Base-by-base conservation (phyloP, 2,888 invertebrate genomes). In the Hypsopygia costalis region DNA sequence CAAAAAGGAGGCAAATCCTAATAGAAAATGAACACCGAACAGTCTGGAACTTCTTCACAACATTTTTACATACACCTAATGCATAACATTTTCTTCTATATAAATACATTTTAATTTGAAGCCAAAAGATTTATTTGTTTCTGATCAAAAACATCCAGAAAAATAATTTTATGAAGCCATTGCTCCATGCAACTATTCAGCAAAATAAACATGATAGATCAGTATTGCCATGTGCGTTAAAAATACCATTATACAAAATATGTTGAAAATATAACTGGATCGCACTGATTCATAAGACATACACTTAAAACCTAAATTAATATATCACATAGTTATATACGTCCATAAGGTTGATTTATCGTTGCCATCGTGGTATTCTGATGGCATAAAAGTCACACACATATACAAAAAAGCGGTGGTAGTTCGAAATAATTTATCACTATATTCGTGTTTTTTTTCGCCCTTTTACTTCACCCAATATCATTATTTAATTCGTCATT, bases 21-120 rank as follows among this genome's bases (percentile, higher is more conserved):
- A 36, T 52, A 46, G 57, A 25, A 61, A 71, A 63, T 71, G 69
- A 75, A 75, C 76, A 75, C 73, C 49, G 51, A 55, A 46, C 35
- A 52, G 46, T 52, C 49, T 40, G 40, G 37, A 40, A 40, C 49
- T 43, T 48, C 10, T 39, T 56, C 58, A 58, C 58, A 62, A 58
- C 51, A 44, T 21, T 25, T 25, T 25, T 25, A 25, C 25, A 25
- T 16, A 20, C 8, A 4, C n/a, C 16, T 16, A 16, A 16, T 16
- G 16, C 16, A 16, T 16, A 16, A 16, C 16, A 16, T 16, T 16
- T 16, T 16, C 2, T 4, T 16, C 16, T 16, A 16, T 16, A 16
- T 28, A 28, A 35, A 12, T 8, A 9, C n/a, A n/a, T 12, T 9
- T 9, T 30, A 10, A 11, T 30, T 9, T 30, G 4, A 11, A 11